Percentiles rank a stretch among this genome's conserved stretches.
phyloP scores from a whole-genome alignment of 2,113 vertebrate species.

The Rhinoptilus africanus region DNA sequence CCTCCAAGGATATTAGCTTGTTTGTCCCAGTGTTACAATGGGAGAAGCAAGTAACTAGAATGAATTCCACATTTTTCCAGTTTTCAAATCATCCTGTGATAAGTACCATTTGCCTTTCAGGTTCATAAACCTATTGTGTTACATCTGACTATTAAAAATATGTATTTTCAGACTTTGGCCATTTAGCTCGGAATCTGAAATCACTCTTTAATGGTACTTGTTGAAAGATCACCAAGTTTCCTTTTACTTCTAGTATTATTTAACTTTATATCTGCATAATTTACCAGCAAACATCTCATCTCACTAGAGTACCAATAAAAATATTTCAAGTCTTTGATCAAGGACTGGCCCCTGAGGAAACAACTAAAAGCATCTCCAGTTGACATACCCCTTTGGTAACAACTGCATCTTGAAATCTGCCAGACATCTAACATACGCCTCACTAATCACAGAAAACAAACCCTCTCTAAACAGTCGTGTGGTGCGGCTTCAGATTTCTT shows the following conservation, averaged over 20 bases:
- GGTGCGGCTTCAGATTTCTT: not conserved
- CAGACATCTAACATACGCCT: not conserved
- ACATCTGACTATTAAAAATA: not conserved
- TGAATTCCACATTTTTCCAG: not conserved
- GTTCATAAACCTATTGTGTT: not conserved
- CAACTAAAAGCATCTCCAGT: not conserved
- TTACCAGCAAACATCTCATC: not conserved
- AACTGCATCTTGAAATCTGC: not conserved
- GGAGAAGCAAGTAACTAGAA: not conserved
- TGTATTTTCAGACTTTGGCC: accelerated
- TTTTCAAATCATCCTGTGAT: not conserved
- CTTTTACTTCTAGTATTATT: not conserved
- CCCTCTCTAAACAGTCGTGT: not conserved
- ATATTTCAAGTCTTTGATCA: not conserved
- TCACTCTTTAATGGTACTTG: not conserved
- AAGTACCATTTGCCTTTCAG: not conserved
- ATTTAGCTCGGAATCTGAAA: not conserved
- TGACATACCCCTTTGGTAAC: not conserved
- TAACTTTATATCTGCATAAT: not conserved
- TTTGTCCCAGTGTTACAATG: not conserved
- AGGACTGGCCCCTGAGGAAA: not conserved
- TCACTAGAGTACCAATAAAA: not conserved
- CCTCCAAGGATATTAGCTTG: not conserved
- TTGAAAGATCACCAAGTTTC: not conserved
- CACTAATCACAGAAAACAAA: not conserved